Evolutionary conservation across 1,140 invertebrate genomes (phyloP).

Genomic region (Rhopalosiphum padi): DNA sequence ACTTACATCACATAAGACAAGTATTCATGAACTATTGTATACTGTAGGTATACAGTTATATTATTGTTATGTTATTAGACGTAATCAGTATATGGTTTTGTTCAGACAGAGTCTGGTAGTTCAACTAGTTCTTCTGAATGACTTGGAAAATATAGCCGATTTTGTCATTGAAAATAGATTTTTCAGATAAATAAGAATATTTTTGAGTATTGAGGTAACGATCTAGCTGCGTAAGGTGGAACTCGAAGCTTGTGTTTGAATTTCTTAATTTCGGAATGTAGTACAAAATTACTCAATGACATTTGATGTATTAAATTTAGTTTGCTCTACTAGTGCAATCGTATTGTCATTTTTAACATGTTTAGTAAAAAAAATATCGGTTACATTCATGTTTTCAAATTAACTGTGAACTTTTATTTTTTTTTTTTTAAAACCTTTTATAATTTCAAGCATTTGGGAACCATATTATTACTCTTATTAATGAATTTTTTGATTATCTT

Average conservation of each 20-base stretch:
- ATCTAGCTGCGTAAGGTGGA: background rate
- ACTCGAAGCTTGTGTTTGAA: too few species aligned
- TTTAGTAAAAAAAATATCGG: background rate
- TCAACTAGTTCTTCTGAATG: background rate
- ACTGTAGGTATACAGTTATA: background rate
- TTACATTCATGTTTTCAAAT: background rate
- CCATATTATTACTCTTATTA: background rate
- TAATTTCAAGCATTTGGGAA: background rate
- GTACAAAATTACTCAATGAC: background rate
- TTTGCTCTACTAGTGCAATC: background rate
- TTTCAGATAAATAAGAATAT: background rate
- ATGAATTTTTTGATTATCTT: background rate
- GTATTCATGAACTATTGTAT: background rate
- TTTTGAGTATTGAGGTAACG: background rate
- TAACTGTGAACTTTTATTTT: background rate
- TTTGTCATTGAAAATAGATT: background rate
- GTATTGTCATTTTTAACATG: background rate
- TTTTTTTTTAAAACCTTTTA: background rate
- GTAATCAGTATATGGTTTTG: background rate
- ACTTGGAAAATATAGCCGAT: background rate
- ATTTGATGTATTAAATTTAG: background rate
- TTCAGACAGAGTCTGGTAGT: background rate
- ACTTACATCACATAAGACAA: background rate
- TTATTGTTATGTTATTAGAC: background rate
- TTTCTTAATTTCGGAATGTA: background rate